Conservation (phyloP, 2,797 vertebrate species). For the Tokudaia muenninki region DNA sequence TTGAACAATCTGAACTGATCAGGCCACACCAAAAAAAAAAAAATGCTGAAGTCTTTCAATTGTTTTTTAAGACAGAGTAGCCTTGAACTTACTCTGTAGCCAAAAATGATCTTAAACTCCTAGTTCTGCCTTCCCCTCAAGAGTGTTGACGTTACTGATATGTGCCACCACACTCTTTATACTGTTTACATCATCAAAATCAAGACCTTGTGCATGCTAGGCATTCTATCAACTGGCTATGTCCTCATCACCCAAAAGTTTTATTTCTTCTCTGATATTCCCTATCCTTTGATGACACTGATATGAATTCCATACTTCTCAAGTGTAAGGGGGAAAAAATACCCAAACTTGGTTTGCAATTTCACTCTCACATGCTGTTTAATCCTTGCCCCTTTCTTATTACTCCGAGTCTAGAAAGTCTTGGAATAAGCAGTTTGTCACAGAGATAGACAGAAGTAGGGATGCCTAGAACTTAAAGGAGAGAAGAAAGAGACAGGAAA, state of each 20-base stretch:
- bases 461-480: not conserved
- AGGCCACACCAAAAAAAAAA: not conserved
- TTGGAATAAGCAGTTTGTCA: not conserved
- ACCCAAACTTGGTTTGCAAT: not conserved
- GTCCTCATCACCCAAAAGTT: not conserved
- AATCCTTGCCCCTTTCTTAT: not conserved
- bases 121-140: not conserved
- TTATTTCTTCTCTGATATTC: not conserved
- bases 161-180: not conserved
- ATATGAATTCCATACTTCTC: not conserved
- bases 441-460: not conserved
- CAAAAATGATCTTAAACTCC: not conserved
- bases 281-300: not conserved
- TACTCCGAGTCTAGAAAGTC: not conserved
- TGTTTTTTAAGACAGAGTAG: not conserved
- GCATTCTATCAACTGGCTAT: not conserved
- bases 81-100: not conserved
- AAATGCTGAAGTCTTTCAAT: not conserved
- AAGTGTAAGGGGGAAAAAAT: not conserved
- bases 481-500: not conserved
- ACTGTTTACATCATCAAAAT: not conserved
- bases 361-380: not conserved
- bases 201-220: too few species aligned
- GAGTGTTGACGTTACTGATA: not conserved
- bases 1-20: constrained; percentile 43